A percentile compares a stretch with the other conserved stretches of the same genome.
Evolutionary conservation across 2,113 vertebrate genomes (phyloP).

Genomic region (Ondatra zibethicus): DNA sequence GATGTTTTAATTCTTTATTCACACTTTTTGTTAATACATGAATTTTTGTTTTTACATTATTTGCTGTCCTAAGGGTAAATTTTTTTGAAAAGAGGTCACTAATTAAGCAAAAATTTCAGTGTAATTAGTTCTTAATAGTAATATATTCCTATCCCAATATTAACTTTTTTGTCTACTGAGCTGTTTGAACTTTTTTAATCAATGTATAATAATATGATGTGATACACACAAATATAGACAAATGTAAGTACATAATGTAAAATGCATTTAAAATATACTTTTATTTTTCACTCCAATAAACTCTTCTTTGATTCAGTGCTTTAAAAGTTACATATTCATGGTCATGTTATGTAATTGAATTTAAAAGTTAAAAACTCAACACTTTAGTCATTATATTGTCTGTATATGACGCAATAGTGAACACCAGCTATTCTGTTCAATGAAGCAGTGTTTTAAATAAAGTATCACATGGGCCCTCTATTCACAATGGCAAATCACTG

Average conservation of each 20-base stretch:
- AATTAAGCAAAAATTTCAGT: not conserved
- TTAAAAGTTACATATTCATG: not conserved
- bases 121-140: not conserved
- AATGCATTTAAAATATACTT: not conserved
- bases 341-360: not conserved
- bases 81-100: not conserved
- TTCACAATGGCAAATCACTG: not conserved
- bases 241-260: not conserved
- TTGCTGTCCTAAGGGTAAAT: not conserved
- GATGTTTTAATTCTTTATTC: not conserved
- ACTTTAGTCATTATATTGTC: not conserved
- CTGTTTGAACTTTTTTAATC: not conserved
- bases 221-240: not conserved
- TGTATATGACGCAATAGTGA: not conserved
- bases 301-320: not conserved
- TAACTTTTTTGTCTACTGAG: not conserved
- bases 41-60: not conserved
- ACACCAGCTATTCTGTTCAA: rapidly evolving
- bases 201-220: not conserved
- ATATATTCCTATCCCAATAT: not conserved
- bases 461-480: not conserved
- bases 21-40: not conserved
- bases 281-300: not conserved
- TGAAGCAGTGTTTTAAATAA: not conserved
- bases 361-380: not conserved